Evolutionary conservation across 2,888 invertebrate genomes (phyloP).

Genomic region (Pogonocherus hispidulus): DNA sequence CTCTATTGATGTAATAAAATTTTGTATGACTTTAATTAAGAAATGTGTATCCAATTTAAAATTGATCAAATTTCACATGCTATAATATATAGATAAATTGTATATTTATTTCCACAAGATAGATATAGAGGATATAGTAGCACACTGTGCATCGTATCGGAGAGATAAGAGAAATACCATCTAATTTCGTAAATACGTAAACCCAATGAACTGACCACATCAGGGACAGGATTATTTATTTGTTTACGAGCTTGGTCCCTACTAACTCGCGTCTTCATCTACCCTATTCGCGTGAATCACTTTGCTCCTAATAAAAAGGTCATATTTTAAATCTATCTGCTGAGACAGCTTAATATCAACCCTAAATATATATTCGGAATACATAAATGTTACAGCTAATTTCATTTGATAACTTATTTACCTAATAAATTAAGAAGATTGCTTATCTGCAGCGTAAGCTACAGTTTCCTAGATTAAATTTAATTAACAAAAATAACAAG

Average conservation of each 20-base stretch:
- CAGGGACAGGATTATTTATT: conserved; percentile 56
- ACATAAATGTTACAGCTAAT: conserved; percentile 42
- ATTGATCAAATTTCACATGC: not conserved
- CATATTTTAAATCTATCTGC: conserved; percentile 56
- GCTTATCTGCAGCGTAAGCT: conserved; percentile 9
- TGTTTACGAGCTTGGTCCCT: conserved; percentile 54
- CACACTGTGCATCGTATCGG: conserved; percentile 11
- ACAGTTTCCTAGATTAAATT: conserved; percentile 15
- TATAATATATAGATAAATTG: not conserved
- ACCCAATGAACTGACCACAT: conserved; percentile 51
- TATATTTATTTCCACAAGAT: not conserved
- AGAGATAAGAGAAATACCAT: conserved; percentile 28
- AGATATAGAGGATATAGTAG: no score
- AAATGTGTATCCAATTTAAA: not conserved
- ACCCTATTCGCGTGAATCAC: conserved; percentile 54
- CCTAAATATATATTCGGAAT: conserved; percentile 26
- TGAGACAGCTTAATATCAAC: conserved; percentile 52
- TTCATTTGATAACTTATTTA: conserved; percentile 39
- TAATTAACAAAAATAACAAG: conserved; percentile 18
- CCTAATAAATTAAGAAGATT: conserved; percentile 37
- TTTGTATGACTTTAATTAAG: not conserved
- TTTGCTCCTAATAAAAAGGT: conserved; percentile 55
- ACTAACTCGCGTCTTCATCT: conserved; percentile 51
- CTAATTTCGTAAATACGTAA: conserved; percentile 49
- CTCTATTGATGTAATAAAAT: no score